phyloP scores from a whole-genome alignment of 2,888 invertebrate genomes.

The Odontocolon sp. region DNA sequence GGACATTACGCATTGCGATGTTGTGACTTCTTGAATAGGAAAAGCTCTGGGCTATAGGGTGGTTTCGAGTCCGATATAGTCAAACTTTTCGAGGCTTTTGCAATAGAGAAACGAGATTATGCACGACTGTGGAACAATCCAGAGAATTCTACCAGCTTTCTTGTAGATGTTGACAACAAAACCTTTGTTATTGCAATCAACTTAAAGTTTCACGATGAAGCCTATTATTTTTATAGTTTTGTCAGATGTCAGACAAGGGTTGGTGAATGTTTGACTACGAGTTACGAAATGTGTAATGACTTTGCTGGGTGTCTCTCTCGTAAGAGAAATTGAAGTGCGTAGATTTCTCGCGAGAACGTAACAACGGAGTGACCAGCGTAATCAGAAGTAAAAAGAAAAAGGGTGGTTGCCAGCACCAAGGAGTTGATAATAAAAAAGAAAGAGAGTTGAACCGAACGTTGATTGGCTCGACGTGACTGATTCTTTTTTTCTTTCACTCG shows the following conservation, averaged over 20 bases:
- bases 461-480: constrained; percentile 21
- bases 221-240: too few species aligned
- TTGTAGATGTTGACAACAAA: neutral
- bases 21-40: neutral
- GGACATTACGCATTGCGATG: neutral
- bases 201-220: too few species aligned
- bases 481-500: constrained; percentile 2
- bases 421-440: neutral
- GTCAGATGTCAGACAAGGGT: too few species aligned
- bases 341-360: constrained; percentile 52
- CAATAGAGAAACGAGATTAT: constrained; percentile 4
- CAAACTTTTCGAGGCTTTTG: constrained; percentile 11
- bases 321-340: neutral
- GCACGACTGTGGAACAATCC: neutral
- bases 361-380: neutral
- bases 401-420: neutral
- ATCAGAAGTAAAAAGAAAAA: neutral
- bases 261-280: too few species aligned
- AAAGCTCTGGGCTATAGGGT: neutral
- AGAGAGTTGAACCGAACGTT: constrained; percentile 18
- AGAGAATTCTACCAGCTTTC: neutral
- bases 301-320: neutral
- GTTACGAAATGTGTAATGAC: too few species aligned
- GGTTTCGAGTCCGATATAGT: neutral
- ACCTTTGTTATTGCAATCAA: too few species aligned